A percentile compares a stretch with the other conserved stretches of the same genome.
These are phyloP conservation scores for Thera britannica DNA, from an alignment of 2,888 invertebrate genomes.

Conservation along the genomic window DNA sequence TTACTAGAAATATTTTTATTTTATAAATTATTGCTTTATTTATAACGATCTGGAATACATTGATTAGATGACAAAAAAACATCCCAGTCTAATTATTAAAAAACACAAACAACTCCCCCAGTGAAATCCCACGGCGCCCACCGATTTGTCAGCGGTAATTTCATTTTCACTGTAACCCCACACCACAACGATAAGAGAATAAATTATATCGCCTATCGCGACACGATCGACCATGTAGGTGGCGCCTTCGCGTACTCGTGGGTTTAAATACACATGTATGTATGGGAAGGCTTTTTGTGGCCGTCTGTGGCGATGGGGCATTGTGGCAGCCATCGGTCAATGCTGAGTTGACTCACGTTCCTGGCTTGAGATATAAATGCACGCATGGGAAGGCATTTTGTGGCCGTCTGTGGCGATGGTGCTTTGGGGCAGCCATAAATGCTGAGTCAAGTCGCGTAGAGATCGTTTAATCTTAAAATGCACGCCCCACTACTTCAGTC, in stretches of 20 bases:
- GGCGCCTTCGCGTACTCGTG: slow-evolving; percentile 19
- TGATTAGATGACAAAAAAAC: background rate
- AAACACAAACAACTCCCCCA: slow-evolving; percentile 14
- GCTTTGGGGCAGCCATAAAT: too few relatives aligned
- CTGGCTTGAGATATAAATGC: background rate
- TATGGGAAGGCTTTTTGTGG: too few relatives aligned
- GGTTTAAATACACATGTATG: background rate
- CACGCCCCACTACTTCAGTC: too few relatives aligned
- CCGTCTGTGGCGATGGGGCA: too few relatives aligned
- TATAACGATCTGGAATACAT: too few relatives aligned
- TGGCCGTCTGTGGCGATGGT: too few relatives aligned
- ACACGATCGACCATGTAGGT: slow-evolving; percentile 28
- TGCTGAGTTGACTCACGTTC: too few relatives aligned
- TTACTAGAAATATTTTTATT: too few relatives aligned
- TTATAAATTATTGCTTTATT: too few relatives aligned
- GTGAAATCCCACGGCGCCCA: slow-evolving; percentile 40
- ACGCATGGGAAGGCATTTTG: background rate
- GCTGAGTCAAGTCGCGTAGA: too few relatives aligned
- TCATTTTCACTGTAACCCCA: slow-evolving; percentile 58
- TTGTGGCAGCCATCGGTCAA: too few relatives aligned
- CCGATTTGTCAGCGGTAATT: slow-evolving; percentile 57
- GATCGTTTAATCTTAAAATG: too few relatives aligned
- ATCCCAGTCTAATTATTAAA: slow-evolving; percentile 7
- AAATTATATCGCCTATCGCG: slow-evolving; percentile 27
- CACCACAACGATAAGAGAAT: slow-evolving; percentile 43